Conservation (phyloP, 1,140 invertebrate genomes). For the Nephila pilipes region DNA sequence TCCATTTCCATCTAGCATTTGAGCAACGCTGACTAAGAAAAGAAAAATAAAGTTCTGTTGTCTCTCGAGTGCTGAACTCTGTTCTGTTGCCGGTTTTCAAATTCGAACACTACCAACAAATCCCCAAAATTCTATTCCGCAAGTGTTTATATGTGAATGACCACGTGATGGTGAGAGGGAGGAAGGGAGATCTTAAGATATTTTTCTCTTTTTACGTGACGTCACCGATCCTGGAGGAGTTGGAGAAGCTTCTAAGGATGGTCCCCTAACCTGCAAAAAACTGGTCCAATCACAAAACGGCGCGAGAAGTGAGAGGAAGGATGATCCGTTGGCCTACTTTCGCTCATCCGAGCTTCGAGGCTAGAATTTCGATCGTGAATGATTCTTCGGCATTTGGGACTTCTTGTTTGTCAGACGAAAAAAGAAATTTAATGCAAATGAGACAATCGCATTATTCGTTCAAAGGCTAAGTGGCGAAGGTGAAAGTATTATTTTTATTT, state of each 20-base stretch:
- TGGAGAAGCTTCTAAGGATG: constrained; percentile 53
- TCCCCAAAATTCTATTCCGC: constrained; percentile 39
- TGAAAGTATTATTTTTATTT: constrained; percentile 41
- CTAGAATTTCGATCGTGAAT: constrained; percentile 68
- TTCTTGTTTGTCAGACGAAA: constrained; percentile 46
- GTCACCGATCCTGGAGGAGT: constrained; percentile 27
- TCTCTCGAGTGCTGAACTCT: not conserved
- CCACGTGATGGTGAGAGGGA: constrained; percentile 27
- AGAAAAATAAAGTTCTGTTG: not conserved
- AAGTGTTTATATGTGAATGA: constrained; percentile 41
- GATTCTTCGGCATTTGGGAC: constrained; percentile 25
- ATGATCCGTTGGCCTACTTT: constrained; percentile 69
- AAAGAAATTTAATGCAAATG: constrained; percentile 47
- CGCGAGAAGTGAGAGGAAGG: constrained; percentile 26
- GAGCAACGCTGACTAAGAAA: not conserved
- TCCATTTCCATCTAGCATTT: not conserved
- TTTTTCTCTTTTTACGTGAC: constrained; percentile 6
- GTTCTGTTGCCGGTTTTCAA: not conserved
- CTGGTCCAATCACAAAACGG: constrained; percentile 60
- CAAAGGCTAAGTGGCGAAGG: constrained; percentile 9
- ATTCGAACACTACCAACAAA: constrained; percentile 23
- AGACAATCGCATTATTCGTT: not conserved
- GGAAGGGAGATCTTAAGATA: not conserved
- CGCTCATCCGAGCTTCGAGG: constrained; percentile 5
- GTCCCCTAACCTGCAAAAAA: constrained; percentile 73